Evolutionary conservation across 2,797 vertebrate genomes (phyloP).

Genomic region (Hapalemur alaotrensis): DNA sequence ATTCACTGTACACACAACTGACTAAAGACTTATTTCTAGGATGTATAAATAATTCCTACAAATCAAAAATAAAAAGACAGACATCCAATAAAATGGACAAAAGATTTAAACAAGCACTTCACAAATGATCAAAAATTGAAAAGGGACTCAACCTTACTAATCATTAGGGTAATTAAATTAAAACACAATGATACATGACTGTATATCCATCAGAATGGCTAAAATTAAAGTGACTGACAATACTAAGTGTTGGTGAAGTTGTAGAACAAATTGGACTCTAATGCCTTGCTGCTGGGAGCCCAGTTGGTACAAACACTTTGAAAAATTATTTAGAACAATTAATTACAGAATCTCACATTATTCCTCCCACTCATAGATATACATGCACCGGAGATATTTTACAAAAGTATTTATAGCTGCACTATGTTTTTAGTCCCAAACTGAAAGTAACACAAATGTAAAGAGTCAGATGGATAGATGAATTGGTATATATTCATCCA

Average conservation of each 20-base stretch:
- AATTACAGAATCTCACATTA: not conserved
- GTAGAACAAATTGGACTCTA: not conserved
- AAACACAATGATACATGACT: not conserved
- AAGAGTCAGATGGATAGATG: not conserved
- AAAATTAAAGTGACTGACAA: not conserved
- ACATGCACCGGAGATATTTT: not conserved
- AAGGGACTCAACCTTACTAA: not conserved
- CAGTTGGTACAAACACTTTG: not conserved
- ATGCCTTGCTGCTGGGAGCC: not conserved
- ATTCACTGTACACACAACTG: not conserved
- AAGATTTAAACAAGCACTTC: conserved; percentile 19
- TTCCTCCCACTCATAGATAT: not conserved
- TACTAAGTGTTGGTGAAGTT: not conserved
- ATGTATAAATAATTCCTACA: not conserved
- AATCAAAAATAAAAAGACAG: not conserved
- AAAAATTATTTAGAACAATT: not conserved
- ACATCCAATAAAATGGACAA: not conserved
- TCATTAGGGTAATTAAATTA: not conserved
- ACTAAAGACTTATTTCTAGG: not conserved
- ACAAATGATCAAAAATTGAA: not conserved
- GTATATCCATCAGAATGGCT: not conserved
- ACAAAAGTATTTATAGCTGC: not conserved
- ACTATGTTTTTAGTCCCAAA: not conserved
- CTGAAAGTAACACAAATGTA: not conserved
- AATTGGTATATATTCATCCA: not conserved